Evolutionary conservation across 2,113 vertebrate species (phyloP).

Genomic region (Sigmodon hispidus): DNA sequence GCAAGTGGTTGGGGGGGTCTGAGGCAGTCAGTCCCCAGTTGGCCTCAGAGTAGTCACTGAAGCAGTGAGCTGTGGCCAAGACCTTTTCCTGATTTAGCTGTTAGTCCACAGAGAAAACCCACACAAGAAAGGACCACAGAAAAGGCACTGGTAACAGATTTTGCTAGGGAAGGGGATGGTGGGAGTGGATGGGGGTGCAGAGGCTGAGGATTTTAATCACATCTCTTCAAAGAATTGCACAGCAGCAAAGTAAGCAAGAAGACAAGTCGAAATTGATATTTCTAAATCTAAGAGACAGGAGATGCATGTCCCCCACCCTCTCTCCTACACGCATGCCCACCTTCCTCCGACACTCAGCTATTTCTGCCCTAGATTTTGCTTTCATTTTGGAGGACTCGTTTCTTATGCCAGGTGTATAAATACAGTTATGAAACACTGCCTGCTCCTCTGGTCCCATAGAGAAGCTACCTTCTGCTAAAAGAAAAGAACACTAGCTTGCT

Average conservation of each 20-base stretch:
- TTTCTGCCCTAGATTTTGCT: conserved; percentile 57
- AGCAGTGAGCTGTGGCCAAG: conserved; percentile 65
- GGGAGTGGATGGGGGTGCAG: neutral
- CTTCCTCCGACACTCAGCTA: conserved; percentile 53
- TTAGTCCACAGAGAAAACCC: conserved; percentile 57
- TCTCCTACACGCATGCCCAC: conserved; percentile 4
- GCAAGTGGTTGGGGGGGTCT: neutral
- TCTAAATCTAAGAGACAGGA: conserved; percentile 27
- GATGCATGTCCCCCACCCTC: neutral
- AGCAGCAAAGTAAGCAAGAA: conserved; percentile 1
- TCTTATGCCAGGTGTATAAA: conserved; percentile 46
- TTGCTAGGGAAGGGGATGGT: neutral
- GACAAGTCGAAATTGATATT: neutral
- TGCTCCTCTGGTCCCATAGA: neutral
- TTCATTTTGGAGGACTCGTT: conserved; percentile 48
- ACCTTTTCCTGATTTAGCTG: conserved; percentile 65
- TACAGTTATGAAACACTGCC: conserved; percentile 44
- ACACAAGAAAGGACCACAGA: conserved; percentile 30
- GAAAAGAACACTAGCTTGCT: neutral
- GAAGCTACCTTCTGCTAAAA: neutral
- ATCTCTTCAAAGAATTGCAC: conserved; percentile 24
- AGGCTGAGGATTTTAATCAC: conserved; percentile 59
- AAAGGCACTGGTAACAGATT: conserved; percentile 15
- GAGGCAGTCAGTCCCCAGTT: conserved; percentile 46
- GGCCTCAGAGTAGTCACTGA: conserved; percentile 31